These are phyloP conservation scores for Coluber constrictor DNA, from an alignment of 2,797 vertebrate genomes.

Conservation along the genomic window DNA sequence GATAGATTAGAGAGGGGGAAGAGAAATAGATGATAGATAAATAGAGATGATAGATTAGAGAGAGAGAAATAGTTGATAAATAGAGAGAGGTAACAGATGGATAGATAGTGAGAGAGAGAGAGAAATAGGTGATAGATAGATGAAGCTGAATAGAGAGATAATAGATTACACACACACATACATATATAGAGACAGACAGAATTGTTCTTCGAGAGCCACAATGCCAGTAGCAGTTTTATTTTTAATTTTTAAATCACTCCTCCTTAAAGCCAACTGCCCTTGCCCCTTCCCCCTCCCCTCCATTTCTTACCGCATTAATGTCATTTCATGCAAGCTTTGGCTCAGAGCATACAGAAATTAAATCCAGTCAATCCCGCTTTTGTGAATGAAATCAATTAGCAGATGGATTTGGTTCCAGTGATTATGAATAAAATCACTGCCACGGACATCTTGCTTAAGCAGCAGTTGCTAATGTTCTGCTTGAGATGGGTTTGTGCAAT, in stretches of 20 bases:
- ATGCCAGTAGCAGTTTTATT: constrained; percentile 57
- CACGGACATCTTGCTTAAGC: fast-evolving
- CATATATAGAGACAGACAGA: background rate
- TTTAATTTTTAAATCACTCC: constrained; percentile 42
- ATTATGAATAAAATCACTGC: background rate
- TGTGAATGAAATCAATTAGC: constrained; percentile 61
- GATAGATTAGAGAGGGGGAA: too few relatives aligned
- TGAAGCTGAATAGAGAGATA: too few relatives aligned
- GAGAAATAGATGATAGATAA: too few relatives aligned
- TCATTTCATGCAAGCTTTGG: constrained; percentile 51
- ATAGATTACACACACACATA: too few relatives aligned
- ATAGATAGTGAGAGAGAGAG: too few relatives aligned
- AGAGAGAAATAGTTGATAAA: too few relatives aligned
- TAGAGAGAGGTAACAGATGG: too few relatives aligned
- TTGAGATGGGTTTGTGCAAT: background rate
- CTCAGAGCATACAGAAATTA: constrained; percentile 42
- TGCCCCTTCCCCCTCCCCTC: constrained; percentile 38
- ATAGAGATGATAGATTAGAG: too few relatives aligned
- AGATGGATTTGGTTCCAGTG: constrained; percentile 10
- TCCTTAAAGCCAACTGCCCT: constrained; percentile 48
- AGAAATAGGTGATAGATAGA: too few relatives aligned
- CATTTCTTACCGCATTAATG: constrained; percentile 46
- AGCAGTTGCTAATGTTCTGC: background rate
- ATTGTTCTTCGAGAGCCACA: constrained; percentile 43
- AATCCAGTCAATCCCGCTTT: constrained; percentile 51